These are phyloP conservation scores for Phainopepla nitens DNA, from an alignment of 2,113 vertebrate genomes.

Conservation along the genomic window DNA sequence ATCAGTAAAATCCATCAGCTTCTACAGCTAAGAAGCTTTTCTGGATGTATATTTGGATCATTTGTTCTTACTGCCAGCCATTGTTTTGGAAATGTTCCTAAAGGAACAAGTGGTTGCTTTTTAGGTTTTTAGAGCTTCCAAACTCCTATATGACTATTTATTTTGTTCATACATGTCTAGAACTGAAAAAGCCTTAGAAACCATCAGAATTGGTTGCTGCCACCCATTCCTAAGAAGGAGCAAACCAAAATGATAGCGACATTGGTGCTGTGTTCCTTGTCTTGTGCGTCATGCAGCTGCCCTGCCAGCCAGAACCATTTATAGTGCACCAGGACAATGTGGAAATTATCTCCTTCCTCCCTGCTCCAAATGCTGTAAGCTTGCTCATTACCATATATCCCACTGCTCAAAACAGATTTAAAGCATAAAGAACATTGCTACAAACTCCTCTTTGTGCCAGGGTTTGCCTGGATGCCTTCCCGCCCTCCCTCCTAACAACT, in stretches of 20 bases:
- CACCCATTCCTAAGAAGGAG: neutral
- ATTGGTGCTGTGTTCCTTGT: neutral
- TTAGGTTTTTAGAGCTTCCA: slow-evolving; percentile 26
- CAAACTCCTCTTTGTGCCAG: neutral
- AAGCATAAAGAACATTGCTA: neutral
- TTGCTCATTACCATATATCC: neutral
- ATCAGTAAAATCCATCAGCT: neutral
- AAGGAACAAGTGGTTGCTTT: neutral
- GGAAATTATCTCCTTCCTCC: neutral
- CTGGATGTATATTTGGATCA: neutral
- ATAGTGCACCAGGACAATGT: neutral
- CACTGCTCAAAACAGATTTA: neutral
- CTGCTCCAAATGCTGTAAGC: neutral
- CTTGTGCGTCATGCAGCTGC: neutral
- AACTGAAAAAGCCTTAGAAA: neutral
- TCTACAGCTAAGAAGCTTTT: neutral
- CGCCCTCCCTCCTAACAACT: neutral
- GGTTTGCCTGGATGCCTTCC: neutral
- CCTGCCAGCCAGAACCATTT: slow-evolving; percentile 9
- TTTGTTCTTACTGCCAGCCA: slow-evolving; percentile 1
- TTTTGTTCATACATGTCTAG: neutral
- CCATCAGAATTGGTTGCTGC: neutral
- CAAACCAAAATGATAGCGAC: slow-evolving; percentile 19
- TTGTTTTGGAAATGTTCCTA: slow-evolving; percentile 47
- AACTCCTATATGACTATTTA: neutral